Conservation (phyloP, 2,888 invertebrate species). For the Eristalinus aeneus region DNA sequence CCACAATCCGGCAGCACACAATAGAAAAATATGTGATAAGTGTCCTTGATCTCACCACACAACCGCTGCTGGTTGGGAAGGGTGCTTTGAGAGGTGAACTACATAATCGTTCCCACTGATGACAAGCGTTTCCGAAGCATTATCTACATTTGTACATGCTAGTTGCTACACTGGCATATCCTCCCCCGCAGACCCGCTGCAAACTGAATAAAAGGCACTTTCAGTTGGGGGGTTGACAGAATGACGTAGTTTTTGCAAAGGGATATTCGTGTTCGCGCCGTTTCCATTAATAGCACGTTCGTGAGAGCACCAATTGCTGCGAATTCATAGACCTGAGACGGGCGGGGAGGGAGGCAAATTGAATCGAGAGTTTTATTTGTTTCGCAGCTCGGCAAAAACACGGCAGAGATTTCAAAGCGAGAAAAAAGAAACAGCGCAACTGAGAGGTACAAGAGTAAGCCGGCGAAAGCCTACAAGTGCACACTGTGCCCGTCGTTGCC, state of each 20-base stretch:
- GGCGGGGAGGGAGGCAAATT: conserved; percentile 1
- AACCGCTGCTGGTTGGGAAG: background rate
- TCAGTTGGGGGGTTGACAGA: background rate
- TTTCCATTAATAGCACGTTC: conserved; percentile 12
- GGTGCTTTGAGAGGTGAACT: conserved; percentile 25
- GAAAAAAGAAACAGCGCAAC: background rate
- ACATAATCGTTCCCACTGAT: conserved; percentile 24
- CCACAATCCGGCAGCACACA: background rate
- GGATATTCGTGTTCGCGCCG: conserved; percentile 23
- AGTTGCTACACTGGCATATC: background rate
- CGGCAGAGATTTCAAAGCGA: background rate
- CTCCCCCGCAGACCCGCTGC: background rate
- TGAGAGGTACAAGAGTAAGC: background rate
- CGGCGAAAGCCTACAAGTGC: background rate
- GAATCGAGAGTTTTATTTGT: conserved; percentile 19
- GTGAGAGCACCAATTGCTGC: conserved; percentile 1
- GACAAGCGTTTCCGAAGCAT: conserved; percentile 33
- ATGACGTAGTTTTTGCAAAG: conserved; percentile 6
- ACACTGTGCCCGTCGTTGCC: background rate
- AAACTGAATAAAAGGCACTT: background rate
- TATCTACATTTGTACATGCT: background rate
- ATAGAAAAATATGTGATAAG: conserved; percentile 30
- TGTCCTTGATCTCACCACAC: conserved; percentile 50
- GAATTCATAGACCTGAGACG: conserved; percentile 17
- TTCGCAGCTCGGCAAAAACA: background rate